Evolutionary conservation across 2,888 invertebrate species (phyloP), one percentile per base, ranked within the genome.

Genomic region (Amphipyra berbera): DNA sequence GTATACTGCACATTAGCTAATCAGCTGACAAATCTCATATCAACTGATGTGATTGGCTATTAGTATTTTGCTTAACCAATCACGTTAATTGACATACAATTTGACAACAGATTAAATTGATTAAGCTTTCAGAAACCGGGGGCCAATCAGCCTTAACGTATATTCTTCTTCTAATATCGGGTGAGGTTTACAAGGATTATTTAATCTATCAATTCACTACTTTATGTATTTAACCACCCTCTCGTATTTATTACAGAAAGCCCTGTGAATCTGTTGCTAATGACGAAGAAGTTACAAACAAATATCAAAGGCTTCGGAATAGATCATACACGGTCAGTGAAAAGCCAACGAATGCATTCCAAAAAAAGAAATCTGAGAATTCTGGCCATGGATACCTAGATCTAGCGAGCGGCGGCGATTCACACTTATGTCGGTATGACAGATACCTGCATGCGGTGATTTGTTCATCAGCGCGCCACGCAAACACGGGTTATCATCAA

Each of bases 361-460:
- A 91, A 68, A 92, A 92, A 78, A 74, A 73, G 4, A 93, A 91
- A 81, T 78, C 84, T 0, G 95, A 95, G n/a, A 87, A 87, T 61
- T 81, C 85, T 40, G 90, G 85, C 72, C 95, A 96, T 70, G 96
- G 96, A 81, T 96, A 96, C 81, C 90, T 96, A 72, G 96, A 96
- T 84, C 84, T 96, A 84, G 96, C 96, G 69, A 95, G 95, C 82
- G 95, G 95, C 64, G 96, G 96, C 12, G 95, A 96, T 64, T 95
- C 96, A 7, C 88, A 96, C 80, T 78, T 95, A 73, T 94, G 94
- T 68, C 80, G 94, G 61, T 96, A 96, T 82, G 96, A 96, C 82
- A 94, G 96, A 61, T 96, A 96, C 84, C 86, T 96, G 60, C 96
- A 96, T 82, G 96, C 96, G 46, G 96, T 96, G 47, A 96, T 96